A percentile compares a stretch with the other conserved stretches of the same genome.
phyloP scores from a whole-genome alignment of 2,888 invertebrate genomes.

The Drosophila setosimentum region DNA sequence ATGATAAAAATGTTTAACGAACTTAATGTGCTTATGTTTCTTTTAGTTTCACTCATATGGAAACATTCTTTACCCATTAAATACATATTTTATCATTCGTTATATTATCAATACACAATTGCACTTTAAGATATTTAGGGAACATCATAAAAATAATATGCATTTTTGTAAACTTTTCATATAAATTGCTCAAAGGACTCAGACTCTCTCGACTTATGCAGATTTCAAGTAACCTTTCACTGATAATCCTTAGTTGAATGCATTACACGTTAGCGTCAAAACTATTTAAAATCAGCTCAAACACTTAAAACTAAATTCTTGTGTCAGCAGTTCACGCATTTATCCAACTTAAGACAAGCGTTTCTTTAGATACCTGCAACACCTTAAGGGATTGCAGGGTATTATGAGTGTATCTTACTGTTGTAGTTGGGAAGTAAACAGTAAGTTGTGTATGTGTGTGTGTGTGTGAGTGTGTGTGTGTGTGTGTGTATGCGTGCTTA shows the following conservation, averaged over 20 bases:
- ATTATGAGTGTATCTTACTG: conserved; percentile 43
- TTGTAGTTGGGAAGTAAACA: conserved; percentile 70
- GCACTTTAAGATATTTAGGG: background rate
- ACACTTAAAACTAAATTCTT: background rate
- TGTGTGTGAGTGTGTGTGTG: conserved; percentile 22
- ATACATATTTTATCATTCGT: background rate
- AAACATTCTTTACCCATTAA: background rate
- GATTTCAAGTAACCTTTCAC: background rate
- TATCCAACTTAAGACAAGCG: conserved; percentile 3
- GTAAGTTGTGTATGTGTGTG: conserved; percentile 46
- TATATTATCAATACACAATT: background rate
- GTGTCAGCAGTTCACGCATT: too few relatives aligned
- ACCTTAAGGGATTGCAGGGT: conserved; percentile 38
- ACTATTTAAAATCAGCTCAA: background rate
- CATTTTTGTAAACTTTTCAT: background rate
- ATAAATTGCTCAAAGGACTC: background rate
- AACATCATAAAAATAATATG: background rate
- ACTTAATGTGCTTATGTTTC: background rate
- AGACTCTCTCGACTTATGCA: background rate
- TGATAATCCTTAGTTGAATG: too few relatives aligned
- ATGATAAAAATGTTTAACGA: background rate
- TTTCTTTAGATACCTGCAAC: conserved; percentile 16
- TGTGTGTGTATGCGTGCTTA: conserved; percentile 44
- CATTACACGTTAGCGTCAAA: background rate
- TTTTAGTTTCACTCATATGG: background rate